phyloP scores from a whole-genome alignment of 2,888 invertebrate species.

The Trichogramma dendrolimi region DNA sequence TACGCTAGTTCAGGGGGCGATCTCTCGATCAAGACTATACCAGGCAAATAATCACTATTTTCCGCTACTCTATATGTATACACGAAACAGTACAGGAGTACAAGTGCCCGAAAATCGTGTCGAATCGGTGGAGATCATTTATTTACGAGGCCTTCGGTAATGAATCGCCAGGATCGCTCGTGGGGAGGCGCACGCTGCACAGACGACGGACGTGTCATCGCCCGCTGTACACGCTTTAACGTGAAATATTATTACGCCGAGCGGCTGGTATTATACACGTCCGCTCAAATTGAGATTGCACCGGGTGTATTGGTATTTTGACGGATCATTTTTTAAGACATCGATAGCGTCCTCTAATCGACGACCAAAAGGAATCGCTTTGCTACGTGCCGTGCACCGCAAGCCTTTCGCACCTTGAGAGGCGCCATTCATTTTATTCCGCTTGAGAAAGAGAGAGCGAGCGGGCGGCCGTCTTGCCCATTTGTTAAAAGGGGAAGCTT shows the following conservation, averaged over 20 bases:
- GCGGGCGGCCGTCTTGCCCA: conserved; percentile 27
- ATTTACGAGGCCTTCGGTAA: conserved; percentile 43
- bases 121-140: conserved; percentile 42
- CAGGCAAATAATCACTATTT: conserved; percentile 48
- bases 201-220: too few species aligned
- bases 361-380: conserved; percentile 42
- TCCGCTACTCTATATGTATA: conserved; percentile 21
- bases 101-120: conserved; percentile 33
- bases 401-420: conserved; percentile 34
- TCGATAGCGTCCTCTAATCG: conserved; percentile 13
- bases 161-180: conserved; percentile 37
- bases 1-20: conserved; percentile 29
- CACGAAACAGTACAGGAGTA: too few species aligned
- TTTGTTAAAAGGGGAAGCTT: conserved; percentile 32
- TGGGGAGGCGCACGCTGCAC: too few species aligned
- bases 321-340: conserved; percentile 7
- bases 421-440: conserved; percentile 45
- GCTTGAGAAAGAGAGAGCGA: too few species aligned
- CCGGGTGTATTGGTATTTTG: background rate
- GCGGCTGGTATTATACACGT: background rate
- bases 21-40: conserved; percentile 31
- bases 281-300: background rate
- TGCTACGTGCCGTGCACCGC: conserved; percentile 47
- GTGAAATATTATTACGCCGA: too few species aligned
- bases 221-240: too few species aligned